phyloP scores from a whole-genome alignment of 2,888 invertebrate species.

The Dryococelus australis region DNA sequence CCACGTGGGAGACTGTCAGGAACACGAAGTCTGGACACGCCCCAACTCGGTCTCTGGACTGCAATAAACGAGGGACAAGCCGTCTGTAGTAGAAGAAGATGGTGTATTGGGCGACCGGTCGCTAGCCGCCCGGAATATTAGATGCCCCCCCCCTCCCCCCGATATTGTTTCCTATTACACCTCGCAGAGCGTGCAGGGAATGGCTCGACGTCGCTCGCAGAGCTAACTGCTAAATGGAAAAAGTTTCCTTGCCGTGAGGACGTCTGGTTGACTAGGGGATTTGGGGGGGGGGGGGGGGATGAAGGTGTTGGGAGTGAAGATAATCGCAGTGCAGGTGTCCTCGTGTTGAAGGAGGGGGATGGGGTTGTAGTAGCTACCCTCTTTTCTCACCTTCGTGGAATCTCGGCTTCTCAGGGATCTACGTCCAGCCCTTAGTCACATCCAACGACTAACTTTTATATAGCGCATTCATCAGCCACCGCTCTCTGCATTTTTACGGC shows the following conservation, averaged over 20 bases:
- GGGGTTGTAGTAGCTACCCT: background rate
- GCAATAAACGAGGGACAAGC: too few species aligned
- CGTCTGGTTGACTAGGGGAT: background rate
- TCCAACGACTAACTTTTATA: background rate
- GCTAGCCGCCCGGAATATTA: background rate
- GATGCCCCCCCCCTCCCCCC: background rate
- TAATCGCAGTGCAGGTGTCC: background rate
- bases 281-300: background rate
- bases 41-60: too few species aligned
- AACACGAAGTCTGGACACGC: too few species aligned
- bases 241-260: background rate
- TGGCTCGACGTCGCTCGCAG: background rate
- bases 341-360: background rate
- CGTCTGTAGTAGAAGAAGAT: too few species aligned
- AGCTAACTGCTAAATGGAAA: conserved; percentile 9
- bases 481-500: background rate
- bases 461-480: background rate
- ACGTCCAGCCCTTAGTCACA: background rate
- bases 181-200: background rate
- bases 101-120: background rate
- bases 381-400: background rate
- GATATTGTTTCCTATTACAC: background rate
- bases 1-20: too few species aligned
- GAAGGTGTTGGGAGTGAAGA: background rate
- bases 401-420: background rate